phyloP scores from a whole-genome alignment of 2,797 vertebrate species.

The Xenopus petersii region DNA sequence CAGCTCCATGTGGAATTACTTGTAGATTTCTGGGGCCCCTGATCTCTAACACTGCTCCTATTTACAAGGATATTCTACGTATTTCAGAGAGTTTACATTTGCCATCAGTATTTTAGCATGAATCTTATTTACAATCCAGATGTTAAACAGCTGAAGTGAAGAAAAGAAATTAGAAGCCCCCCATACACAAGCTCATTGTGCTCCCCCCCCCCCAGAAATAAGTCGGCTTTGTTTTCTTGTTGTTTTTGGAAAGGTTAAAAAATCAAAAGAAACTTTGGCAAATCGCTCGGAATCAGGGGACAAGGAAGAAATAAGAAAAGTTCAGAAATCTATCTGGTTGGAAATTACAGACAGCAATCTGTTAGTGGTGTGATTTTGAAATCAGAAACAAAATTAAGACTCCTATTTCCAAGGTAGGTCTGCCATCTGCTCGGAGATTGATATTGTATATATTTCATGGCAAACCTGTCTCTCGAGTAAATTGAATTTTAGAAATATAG shows the following conservation, averaged over 20 bases:
- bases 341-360: slow-evolving; percentile 39
- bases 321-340: slow-evolving; percentile 2
- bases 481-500: slow-evolving; percentile 31
- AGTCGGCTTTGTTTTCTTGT: neutral
- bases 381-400: slow-evolving; percentile 42
- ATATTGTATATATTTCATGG: slow-evolving; percentile 25
- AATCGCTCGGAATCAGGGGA: slow-evolving; percentile 13
- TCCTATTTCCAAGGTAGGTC: slow-evolving; percentile 36
- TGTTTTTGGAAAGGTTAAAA: slow-evolving; percentile 12
- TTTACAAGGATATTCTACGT: too few relatives aligned
- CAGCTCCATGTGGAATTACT: too few relatives aligned
- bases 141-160: slow-evolving; percentile 29
- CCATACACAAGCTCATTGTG: slow-evolving; percentile 13
- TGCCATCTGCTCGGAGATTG: slow-evolving; percentile 37
- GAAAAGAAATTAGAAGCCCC: slow-evolving; percentile 22
- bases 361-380: slow-evolving; percentile 36
- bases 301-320: slow-evolving; percentile 16
- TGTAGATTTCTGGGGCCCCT: too few relatives aligned
- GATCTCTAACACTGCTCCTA: too few relatives aligned
- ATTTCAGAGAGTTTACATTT: neutral
- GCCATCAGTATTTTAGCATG: neutral
- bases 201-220: slow-evolving; percentile 15
- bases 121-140: slow-evolving; percentile 34
- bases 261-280: slow-evolving; percentile 34
- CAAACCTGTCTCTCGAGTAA: slow-evolving; percentile 31